Conservation (phyloP, 2,113 vertebrate genomes). For the Odocoileus virginianus region DNA sequence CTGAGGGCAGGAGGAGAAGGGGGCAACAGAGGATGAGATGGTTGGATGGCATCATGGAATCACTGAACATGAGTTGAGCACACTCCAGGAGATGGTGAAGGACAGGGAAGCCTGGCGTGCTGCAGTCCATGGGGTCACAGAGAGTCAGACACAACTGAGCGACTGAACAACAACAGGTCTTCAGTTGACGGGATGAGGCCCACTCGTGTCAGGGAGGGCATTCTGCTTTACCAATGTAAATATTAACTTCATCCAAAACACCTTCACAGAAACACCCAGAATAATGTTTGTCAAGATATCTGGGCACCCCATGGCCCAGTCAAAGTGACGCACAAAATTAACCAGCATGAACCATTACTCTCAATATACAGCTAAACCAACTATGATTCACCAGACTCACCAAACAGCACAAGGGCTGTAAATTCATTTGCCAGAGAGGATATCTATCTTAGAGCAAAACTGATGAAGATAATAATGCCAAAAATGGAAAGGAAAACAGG, state of each 20-base stretch:
- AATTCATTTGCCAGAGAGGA: background rate
- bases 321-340: background rate
- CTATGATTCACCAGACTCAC: background rate
- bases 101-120: background rate
- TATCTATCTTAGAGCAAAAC: background rate
- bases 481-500: background rate
- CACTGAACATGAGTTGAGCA: background rate
- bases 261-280: background rate
- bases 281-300: background rate
- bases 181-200: background rate
- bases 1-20: background rate
- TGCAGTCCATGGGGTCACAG: background rate
- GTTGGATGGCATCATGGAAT: background rate
- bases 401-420: background rate
- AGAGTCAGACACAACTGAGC: background rate
- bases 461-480: background rate
- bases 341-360: background rate
- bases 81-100: background rate
- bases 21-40: background rate
- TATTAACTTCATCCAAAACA: background rate
- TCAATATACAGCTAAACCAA: background rate
- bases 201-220: background rate
- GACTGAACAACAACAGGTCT: background rate
- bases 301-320: background rate
- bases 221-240: background rate